Evolutionary conservation across 1,140 invertebrate species (phyloP), one percentile per base, ranked within the genome.

Genomic region (Bombus superbus): DNA sequence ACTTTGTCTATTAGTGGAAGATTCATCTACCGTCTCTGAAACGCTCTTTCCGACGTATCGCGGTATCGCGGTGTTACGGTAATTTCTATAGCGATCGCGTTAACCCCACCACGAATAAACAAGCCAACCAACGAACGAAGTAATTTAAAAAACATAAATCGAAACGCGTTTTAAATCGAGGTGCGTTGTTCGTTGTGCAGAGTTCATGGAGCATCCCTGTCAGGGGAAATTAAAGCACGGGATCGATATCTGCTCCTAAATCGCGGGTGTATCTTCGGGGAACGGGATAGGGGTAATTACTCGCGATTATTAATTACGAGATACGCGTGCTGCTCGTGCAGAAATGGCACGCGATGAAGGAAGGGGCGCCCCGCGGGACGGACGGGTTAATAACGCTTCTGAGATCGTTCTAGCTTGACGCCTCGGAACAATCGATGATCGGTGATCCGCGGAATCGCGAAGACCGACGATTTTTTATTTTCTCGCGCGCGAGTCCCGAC

Each of bases 351-450:
- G 42, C 53, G 57, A 59, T 35, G 69, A 80, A 77, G 62, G 64
- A 77, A 69, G 11, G 64, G 66, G 75, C 77, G 81, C 62, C 89
- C 68, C 86, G 32, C n/a, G 89, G 79, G 89, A 76, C 66, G 53
- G 42, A 40, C 76, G 74, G 86, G 86, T 86, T 90, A 90, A 90
- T 90, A 88, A 86, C n/a, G 85, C 75, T 62, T 90, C 91, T 86
- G 92, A 92, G 87, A 92, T 92, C 90, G 91, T 92, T 94, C 88
- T 90, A 85, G 85, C 81, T 88, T 92, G 88, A 94, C 93, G 91
- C 92, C 85, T 88, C 78, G 74, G 87, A 85, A 94, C 91, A 94
- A 92, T 91, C 90, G 85, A 91, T 91, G 91, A 87, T 91, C 92
- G 86, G 88, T 88, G 90, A 92, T 91, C 90, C 86, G 90, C 85